Conservation (phyloP, 2,113 vertebrate species). For the Tinamus guttatus region DNA sequence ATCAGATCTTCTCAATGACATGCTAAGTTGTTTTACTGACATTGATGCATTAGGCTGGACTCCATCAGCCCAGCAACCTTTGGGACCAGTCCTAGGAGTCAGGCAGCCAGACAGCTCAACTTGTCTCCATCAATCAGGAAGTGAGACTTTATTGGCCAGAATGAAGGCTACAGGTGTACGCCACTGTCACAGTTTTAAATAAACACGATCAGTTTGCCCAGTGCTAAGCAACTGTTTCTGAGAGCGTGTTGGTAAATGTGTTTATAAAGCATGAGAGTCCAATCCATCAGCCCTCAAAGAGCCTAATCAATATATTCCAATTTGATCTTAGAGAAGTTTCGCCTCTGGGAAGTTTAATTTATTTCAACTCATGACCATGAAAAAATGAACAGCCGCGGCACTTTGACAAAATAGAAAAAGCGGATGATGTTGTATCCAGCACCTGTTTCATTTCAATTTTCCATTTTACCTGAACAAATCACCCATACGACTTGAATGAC, state of each 20-base stretch:
- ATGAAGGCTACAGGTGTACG: constrained; percentile 48
- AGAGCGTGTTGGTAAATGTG: constrained; percentile 78
- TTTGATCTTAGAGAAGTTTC: constrained; percentile 79
- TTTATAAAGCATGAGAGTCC: constrained; percentile 79
- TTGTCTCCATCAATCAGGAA: constrained; percentile 72
- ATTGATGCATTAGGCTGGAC: constrained; percentile 69
- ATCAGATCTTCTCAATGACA: constrained; percentile 61
- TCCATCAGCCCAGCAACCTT: constrained; percentile 57
- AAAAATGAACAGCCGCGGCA: constrained; percentile 74
- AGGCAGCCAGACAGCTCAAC: constrained; percentile 60
- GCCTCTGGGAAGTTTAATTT: constrained; percentile 82
- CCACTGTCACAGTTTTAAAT: constrained; percentile 73
- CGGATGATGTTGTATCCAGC: constrained; percentile 63
- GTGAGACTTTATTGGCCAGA: constrained; percentile 61
- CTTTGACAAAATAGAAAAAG: constrained; percentile 76
- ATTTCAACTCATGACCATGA: constrained; percentile 80
- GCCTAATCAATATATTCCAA: constrained; percentile 85
- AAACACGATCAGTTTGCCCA: constrained; percentile 74
- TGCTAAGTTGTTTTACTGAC: constrained; percentile 63
- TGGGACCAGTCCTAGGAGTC: constrained; percentile 68
- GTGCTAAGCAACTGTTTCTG: constrained; percentile 77
- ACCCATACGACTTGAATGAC: constrained; percentile 57
- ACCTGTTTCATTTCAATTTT: constrained; percentile 74
- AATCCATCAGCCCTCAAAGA: constrained; percentile 83
- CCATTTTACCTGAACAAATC: constrained; percentile 79